These are phyloP conservation scores for Calliphora vicina DNA, from an alignment of 1,140 invertebrate genomes.

Conservation along the genomic window DNA sequence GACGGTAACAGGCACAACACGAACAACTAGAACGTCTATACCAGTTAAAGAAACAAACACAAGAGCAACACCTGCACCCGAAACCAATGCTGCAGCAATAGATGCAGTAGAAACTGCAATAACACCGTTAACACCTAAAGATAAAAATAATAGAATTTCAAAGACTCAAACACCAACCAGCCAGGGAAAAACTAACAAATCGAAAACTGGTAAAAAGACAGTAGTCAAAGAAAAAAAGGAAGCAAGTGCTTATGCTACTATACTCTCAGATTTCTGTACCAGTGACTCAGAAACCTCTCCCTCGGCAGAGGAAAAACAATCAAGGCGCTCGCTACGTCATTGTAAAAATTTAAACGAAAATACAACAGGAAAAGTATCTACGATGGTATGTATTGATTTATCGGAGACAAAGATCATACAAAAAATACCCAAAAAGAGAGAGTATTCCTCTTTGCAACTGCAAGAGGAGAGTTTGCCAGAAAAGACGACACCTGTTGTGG, in stretches of 20 bases:
- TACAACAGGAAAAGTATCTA: neutral
- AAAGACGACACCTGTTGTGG: neutral
- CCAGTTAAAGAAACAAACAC: neutral
- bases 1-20: neutral
- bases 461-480: neutral
- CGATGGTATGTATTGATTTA: neutral
- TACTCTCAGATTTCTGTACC: neutral
- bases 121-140: neutral
- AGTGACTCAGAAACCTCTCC: neutral
- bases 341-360: neutral
- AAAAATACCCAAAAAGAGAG: conserved; percentile 23
- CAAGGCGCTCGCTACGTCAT: neutral
- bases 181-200: neutral
- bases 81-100: neutral
- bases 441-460: neutral
- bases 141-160: neutral
- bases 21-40: neutral
- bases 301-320: neutral
- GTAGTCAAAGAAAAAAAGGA: neutral
- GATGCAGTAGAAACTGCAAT: neutral
- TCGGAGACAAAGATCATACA: neutral
- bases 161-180: neutral
- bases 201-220: conserved; percentile 5
- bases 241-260: neutral
- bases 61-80: neutral